Evolutionary conservation across 2,888 invertebrate species (phyloP).

Genomic region (Cylloceria caligata): DNA sequence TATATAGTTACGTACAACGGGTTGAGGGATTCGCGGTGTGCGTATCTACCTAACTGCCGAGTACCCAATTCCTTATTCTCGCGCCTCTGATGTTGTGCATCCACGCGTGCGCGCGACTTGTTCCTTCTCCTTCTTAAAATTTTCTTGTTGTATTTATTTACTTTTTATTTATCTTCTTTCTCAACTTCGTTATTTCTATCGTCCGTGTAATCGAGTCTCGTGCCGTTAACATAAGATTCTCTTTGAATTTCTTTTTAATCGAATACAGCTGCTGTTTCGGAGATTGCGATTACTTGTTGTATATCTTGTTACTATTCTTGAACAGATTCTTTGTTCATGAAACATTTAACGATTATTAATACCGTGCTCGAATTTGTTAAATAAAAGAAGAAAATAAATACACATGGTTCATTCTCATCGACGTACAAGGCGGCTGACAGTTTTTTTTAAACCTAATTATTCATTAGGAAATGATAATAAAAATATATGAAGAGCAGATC

Average conservation of each 20-base stretch:
- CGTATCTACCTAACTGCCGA: conserved; percentile 55
- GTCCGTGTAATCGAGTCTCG: conserved; percentile 59
- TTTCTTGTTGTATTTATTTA: conserved; percentile 8
- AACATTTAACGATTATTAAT: too few relatives aligned
- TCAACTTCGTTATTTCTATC: conserved; percentile 44
- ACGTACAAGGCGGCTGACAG: too few relatives aligned
- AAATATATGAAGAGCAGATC: too few relatives aligned
- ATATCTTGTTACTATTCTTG: neutral
- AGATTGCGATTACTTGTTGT: neutral
- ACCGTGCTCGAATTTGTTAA: neutral
- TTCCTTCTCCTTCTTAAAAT: conserved; percentile 9
- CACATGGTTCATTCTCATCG: too few relatives aligned
- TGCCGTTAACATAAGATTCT: conserved; percentile 31
- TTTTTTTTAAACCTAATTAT: too few relatives aligned
- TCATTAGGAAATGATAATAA: too few relatives aligned
- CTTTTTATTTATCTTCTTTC: conserved; percentile 20
- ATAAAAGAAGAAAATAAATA: neutral
- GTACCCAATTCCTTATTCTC: conserved; percentile 67
- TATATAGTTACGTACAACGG: conserved; percentile 33
- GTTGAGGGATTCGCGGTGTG: conserved; percentile 47
- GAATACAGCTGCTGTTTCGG: conserved; percentile 14
- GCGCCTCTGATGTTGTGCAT: conserved; percentile 60
- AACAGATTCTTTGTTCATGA: neutral
- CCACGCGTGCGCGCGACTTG: conserved; percentile 48
- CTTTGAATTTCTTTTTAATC: conserved; percentile 19